These are phyloP conservation scores for Falco novaeseelandiae DNA, from an alignment of 2,797 vertebrate genomes.

Conservation along the genomic window DNA sequence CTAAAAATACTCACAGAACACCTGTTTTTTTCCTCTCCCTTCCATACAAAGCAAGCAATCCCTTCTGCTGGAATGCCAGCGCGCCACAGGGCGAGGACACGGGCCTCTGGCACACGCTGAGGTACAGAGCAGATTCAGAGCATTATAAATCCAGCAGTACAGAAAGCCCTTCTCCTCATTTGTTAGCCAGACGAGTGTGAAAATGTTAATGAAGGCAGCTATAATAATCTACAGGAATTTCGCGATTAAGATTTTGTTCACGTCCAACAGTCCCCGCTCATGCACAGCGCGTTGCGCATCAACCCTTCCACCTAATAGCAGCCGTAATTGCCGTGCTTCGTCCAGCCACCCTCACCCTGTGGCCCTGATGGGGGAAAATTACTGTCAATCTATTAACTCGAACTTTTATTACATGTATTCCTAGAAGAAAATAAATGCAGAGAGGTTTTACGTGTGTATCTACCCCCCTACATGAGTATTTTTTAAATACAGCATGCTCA, in stretches of 20 bases:
- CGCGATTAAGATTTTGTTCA: slow-evolving; percentile 90
- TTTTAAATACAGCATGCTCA: slow-evolving; percentile 26
- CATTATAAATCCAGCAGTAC: slow-evolving; percentile 85
- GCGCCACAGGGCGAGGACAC: accelerated
- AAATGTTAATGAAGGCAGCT: slow-evolving; percentile 98
- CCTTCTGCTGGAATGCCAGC: neutral
- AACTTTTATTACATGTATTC: slow-evolving; percentile 53
- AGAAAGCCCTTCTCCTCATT: slow-evolving; percentile 92
- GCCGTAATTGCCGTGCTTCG: slow-evolving; percentile 85
- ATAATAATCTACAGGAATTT: slow-evolving; percentile 90
- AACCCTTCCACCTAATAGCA: slow-evolving; percentile 89
- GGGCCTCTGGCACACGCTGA: neutral
- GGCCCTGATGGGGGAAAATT: slow-evolving; percentile 56
- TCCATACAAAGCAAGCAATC: accelerated
- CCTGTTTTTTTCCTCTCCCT: no score
- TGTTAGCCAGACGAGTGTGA: slow-evolving; percentile 95
- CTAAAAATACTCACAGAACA: neutral
- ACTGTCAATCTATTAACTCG: slow-evolving; percentile 72
- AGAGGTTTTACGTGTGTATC: slow-evolving; percentile 13
- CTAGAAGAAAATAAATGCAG: slow-evolving; percentile 66
- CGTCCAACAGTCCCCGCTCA: slow-evolving; percentile 87
- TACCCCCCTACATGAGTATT: neutral
- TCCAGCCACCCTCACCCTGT: slow-evolving; percentile 82
- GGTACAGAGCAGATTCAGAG: neutral
- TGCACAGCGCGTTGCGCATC: slow-evolving; percentile 85